Base-by-base conservation (phyloP, 1,140 invertebrate species). In the Ptiloglossa arizonensis region DNA sequence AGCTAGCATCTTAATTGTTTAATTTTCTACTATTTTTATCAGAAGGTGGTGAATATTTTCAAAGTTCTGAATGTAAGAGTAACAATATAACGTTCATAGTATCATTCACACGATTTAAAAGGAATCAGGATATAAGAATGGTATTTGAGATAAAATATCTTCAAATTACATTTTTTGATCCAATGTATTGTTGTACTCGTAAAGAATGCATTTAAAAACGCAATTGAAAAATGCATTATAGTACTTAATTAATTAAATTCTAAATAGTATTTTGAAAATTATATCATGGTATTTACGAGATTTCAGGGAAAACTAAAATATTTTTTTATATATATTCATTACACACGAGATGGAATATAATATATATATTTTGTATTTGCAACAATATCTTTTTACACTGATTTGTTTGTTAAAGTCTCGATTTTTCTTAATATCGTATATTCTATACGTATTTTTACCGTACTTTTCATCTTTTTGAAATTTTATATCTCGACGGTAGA, bases 181-280 rank as follows among this genome's bases (percentile, higher is more conserved):
- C 17, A 19, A 1, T 59, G 35, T 59, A 35, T 60, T 68, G 2
- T 67, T 67, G 79, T 85, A 82, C 80, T 87, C 83, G 85, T 82
- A 88, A 90, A 87, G 86, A 86, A 87, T 83, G 87, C 59, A 60
- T 69, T 79, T 79, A 68, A 87, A 87, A 85, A 90, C 87, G 74
- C 76, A 87, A 88, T 87, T 86, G 72, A 89, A 89, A 91, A 90
- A 91, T 88, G 86, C 86, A 87, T 89, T 88, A 79, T 87, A 89
- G 80, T 70, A 80, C 86, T 90, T 88, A 91, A 90, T 91, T 88
- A 77, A 80, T 90, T 92, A 91, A 82, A 89, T 89, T 84, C 88
- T 91, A 92, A 80, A 88, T 88, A 91, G 86, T 90, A 87, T 38
- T 90, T 90, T 87, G 77, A 87, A 90, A 87, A 76, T 80, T 63